Evolutionary conservation across 2,113 vertebrate species (phyloP).

Genomic region (Ptychochromis oligacanthus): DNA sequence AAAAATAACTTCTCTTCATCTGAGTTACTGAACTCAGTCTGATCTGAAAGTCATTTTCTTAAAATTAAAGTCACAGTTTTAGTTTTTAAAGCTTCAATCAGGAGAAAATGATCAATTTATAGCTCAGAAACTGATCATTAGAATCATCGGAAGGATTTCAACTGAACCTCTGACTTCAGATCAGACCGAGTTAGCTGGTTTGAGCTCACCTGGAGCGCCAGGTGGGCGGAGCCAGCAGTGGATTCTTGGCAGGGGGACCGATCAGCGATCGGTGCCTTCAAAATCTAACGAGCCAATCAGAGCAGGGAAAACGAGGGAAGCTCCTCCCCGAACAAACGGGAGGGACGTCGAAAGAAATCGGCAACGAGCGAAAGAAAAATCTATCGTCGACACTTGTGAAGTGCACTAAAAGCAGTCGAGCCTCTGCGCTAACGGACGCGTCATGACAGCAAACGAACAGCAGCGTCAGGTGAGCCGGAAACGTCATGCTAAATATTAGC

Average conservation of each 20-base stretch:
- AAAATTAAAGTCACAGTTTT: not conserved
- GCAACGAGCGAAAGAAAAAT: slow-evolving; percentile 36
- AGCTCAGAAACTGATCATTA: too few relatives aligned
- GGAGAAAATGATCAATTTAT: too few relatives aligned
- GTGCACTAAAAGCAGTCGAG: slow-evolving; percentile 66
- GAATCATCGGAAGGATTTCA: not conserved
- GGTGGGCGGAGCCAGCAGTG: slow-evolving; percentile 12
- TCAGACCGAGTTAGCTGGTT: not conserved
- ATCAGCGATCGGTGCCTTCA: not conserved
- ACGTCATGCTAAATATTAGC: slow-evolving; percentile 74
- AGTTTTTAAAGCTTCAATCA: too few relatives aligned
- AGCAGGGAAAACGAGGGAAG: slow-evolving; percentile 22
- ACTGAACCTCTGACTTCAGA: not conserved
- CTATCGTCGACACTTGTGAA: slow-evolving; percentile 71
- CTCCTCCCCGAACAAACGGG: slow-evolving; percentile 50
- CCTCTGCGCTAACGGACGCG: slow-evolving; percentile 47
- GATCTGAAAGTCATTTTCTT: not conserved
- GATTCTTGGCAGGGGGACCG: not conserved
- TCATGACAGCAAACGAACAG: slow-evolving; percentile 31
- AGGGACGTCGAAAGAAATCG: slow-evolving; percentile 6
- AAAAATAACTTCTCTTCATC: slow-evolving; percentile 26
- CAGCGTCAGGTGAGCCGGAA: slow-evolving; percentile 39
- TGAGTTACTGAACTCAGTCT: not conserved
- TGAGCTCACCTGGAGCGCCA: not conserved
- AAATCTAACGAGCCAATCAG: not conserved